Evolutionary conservation across 2,888 invertebrate species (phyloP), one percentile per base, ranked within the genome.

Genomic region (Nomada ruficornis): DNA sequence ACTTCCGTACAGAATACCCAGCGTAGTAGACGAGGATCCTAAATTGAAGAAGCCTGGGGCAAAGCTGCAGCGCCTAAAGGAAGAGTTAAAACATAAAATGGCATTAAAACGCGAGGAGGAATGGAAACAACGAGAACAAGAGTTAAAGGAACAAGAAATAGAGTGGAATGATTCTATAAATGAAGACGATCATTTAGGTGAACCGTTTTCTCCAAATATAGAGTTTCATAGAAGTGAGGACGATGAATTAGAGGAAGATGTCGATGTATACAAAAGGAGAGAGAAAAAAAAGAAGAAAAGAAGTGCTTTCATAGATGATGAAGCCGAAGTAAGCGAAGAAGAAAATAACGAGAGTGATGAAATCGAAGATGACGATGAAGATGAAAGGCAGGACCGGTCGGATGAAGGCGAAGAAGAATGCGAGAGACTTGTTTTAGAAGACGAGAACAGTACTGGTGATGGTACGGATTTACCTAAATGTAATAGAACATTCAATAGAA

Each of bases 51-150:
- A 96, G 91, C 97, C 97, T 59, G 97, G 98, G 0, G 96, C 96
- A 2, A 96, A 96, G 87, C 95, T 97, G 84, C 92, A 95, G n/a
- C 96, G 95, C 87, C 94, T 98, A 70, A 96, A 96, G 91, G 95
- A 96, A 80, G 96, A 96, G 82, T 94, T 98, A 2, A 95, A 96
- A 89, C 94, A 95, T 18, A 95, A 96, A 93, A 98, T 98, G 90
- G 96, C 96, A 2, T 95, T 95, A 83, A 96, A 96, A 89, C 94
- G 97, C 68, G 95, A 96, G 55, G 95, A 96, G 78, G 96, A 97
- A 87, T 96, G 97, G 96, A 95, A 95, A 74, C 95, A 96, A 88
- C 95, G 96, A 68, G 94, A 95, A 59, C 94, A 94, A 75, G 94
- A 94, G 64, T 94, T 94, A 80, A 93, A 94, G 55, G 94, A 94